Evolutionary conservation across 2,113 vertebrate species (phyloP).

Genomic region (Polyodon spathula): DNA sequence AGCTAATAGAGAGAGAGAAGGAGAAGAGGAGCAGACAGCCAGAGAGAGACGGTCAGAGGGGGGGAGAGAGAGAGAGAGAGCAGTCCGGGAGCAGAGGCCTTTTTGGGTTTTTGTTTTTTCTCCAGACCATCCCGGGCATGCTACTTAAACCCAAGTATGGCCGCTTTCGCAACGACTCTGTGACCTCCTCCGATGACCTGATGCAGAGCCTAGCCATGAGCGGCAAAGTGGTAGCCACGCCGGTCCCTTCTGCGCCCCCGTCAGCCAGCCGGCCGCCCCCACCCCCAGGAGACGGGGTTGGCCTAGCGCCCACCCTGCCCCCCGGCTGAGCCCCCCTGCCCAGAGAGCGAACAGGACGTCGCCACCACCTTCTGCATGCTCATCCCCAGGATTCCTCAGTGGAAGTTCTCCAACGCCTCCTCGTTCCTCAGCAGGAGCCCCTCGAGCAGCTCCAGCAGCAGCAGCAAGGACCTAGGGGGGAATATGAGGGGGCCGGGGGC

Average conservation of each 20-base stretch:
- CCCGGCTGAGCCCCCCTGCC: constrained; percentile 50
- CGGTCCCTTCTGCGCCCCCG: constrained; percentile 45
- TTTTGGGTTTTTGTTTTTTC: no score
- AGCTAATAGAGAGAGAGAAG: constrained; percentile 16
- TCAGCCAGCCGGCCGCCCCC: constrained; percentile 24
- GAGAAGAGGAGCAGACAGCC: constrained; percentile 23
- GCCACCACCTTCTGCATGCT: constrained; percentile 88
- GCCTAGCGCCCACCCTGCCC: constrained; percentile 38
- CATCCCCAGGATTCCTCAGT: constrained; percentile 82
- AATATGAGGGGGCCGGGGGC: constrained; percentile 26
- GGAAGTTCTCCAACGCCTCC: constrained; percentile 75
- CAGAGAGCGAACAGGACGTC: constrained; percentile 70
- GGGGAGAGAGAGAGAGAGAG: constrained; percentile 16
- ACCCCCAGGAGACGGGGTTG: no score
- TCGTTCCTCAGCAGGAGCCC: constrained; percentile 76
- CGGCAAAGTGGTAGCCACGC: constrained; percentile 60
- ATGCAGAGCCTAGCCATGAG: constrained; percentile 71
- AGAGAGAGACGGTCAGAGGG: constrained; percentile 22
- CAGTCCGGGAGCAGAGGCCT: constrained; percentile 26
- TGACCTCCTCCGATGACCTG: constrained; percentile 71
- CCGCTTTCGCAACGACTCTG: constrained; percentile 75
- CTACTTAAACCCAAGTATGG: constrained; percentile 80
- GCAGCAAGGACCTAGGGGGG: constrained; percentile 62
- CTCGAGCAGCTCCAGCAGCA: constrained; percentile 54
- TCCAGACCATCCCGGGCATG: constrained; percentile 67